Percentiles rank a stretch among this genome's conserved stretches.
Evolutionary conservation across 53 echinoderm and acorn worm genomes (phyloP).

Genomic region (Holothuria scabra): DNA sequence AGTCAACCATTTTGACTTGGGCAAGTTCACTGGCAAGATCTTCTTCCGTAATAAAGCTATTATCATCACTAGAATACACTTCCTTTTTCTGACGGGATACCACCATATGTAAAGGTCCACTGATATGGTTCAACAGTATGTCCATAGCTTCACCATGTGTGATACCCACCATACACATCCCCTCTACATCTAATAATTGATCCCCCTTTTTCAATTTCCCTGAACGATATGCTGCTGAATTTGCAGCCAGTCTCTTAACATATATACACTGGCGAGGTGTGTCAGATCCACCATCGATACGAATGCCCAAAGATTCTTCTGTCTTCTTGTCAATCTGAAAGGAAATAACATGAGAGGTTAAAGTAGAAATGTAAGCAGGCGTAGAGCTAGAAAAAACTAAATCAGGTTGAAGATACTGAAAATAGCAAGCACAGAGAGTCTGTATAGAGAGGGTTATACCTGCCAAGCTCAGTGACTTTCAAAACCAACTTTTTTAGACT

Average conservation of each 20-base stretch:
- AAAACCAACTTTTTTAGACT: too few species aligned
- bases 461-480: too few species aligned
- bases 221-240: constrained; percentile 69
- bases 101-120: constrained; percentile 71
- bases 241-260: constrained; percentile 56
- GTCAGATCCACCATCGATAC: constrained; percentile 85
- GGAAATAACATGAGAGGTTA: not conserved
- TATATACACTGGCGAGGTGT: constrained; percentile 84
- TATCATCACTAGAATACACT: constrained; percentile 29
- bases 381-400: too few species aligned
- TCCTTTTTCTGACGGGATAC: constrained; percentile 80
- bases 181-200: constrained; percentile 89
- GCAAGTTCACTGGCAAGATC: constrained; percentile 85
- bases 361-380: too few species aligned
- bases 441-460: too few species aligned
- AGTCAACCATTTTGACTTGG: constrained; percentile 38
- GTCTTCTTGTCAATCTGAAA: constrained; percentile 67
- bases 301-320: constrained; percentile 76
- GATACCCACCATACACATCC: constrained; percentile 90
- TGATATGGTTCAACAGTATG: constrained; percentile 60
- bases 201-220: constrained; percentile 79
- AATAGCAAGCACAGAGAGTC: too few species aligned
- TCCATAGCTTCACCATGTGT: constrained; percentile 83
- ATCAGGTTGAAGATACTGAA: too few species aligned
- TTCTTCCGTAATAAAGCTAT: constrained; percentile 56